Base-by-base conservation (phyloP, 2,797 vertebrate species). In the Geotrypetes seraphini region DNA sequence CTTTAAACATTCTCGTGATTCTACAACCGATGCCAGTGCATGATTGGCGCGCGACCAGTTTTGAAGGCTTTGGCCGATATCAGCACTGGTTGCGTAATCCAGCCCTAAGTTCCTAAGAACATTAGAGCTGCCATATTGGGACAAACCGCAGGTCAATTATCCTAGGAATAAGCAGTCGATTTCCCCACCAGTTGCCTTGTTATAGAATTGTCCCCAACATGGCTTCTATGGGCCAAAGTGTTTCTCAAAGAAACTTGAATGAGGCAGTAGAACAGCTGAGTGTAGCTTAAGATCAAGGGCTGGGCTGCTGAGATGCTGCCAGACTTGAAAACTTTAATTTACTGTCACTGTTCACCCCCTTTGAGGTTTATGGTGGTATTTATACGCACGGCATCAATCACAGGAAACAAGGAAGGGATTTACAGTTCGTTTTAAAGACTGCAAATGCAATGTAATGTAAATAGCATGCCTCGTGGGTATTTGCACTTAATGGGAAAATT, bases 371-470 rank as follows among this genome's bases (percentile, higher is more conserved):
- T 79, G 70, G 82, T 81, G 74, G 81, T 82, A 85, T 85, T 83
- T 86, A 78, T 83, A 79, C 73, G 77, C 79, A 80, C 75, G 78
- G 77, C 79, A 84, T 84, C 81, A 83, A 83, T 86, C 82, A 84
- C 78, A 78, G 66, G 73, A 79, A 84, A 85, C 83, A 83, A 85
- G 80, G 73, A 82, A 70, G 72, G 79, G 74, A 79, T 85, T 85
- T 85, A 84, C 83, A 86, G 82, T 83, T 81, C 85, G 78, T 83
- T 82, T 85, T 83, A 86, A 82, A 84, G 81, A 85, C 82, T 84
- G 78, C 78, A 83, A 83, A 83, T 81, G 82, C 81, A 85, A 81
- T 84, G 79, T 83, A 81, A 84, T 85, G 79, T 79, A 85, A 84
- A 85, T 84, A 82, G 78, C 79, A 76, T 83, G 77, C 82, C 82